These are phyloP conservation scores for Kuschelorhynchus macadamiae DNA, from an alignment of 2,888 invertebrate species.

Conservation along the genomic window DNA sequence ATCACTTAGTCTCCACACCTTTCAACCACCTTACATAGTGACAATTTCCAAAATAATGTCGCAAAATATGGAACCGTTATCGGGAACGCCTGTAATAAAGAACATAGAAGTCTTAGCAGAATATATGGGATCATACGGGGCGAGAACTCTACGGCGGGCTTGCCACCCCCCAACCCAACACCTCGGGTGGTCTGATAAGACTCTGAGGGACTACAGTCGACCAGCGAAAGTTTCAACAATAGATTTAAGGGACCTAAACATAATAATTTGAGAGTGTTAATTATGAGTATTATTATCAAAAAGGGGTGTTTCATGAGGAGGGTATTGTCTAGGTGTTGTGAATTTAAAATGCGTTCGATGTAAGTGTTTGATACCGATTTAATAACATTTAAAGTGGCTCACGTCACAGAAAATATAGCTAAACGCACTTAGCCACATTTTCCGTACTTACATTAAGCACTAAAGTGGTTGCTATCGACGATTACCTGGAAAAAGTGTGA, in stretches of 20 bases:
- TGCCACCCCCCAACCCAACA: slow-evolving; percentile 43
- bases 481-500: too few relatives aligned
- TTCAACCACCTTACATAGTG: slow-evolving; percentile 6
- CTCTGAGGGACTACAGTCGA: slow-evolving; percentile 62
- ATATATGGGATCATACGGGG: slow-evolving; percentile 53
- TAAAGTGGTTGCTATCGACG: too few relatives aligned
- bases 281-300: too few relatives aligned
- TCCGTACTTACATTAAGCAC: too few relatives aligned
- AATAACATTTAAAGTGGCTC: too few relatives aligned
- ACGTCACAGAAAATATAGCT: too few relatives aligned
- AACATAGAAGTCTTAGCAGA: slow-evolving; percentile 50
- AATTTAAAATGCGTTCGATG: too few relatives aligned
- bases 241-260: slow-evolving; percentile 31
- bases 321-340: too few relatives aligned
- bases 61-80: slow-evolving; percentile 46
- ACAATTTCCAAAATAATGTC: slow-evolving; percentile 29
- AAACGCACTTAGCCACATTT: too few relatives aligned
- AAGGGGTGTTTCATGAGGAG: too few relatives aligned
- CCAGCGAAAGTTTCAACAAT: slow-evolving; percentile 46
- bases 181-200: slow-evolving; percentile 65
- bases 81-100: slow-evolving; percentile 50
- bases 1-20: not conserved
- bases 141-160: slow-evolving; percentile 42
- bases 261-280: too few relatives aligned
- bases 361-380: too few relatives aligned